phyloP scores from a whole-genome alignment of 2,797 vertebrate genomes.

The Lagocephalus sceleratus region DNA sequence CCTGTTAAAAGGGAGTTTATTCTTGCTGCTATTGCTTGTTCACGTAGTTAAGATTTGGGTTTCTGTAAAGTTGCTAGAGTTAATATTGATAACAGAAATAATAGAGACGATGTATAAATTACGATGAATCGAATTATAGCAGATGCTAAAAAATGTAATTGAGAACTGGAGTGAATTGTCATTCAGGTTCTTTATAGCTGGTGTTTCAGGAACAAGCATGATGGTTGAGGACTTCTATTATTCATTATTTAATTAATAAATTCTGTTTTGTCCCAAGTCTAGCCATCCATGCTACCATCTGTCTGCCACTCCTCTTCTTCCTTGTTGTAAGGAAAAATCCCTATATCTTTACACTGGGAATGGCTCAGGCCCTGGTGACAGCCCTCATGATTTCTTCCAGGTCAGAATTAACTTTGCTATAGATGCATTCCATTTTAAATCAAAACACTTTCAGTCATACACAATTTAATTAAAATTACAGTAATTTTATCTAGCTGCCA shows the following conservation, averaged over 20 bases:
- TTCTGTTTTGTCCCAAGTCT: slow-evolving; percentile 72
- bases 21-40: no score
- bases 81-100: no score
- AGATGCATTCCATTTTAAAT: neutral
- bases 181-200: no score
- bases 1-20: no score
- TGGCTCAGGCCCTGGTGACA: slow-evolving; percentile 95
- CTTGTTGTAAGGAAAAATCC: slow-evolving; percentile 93
- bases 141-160: no score
- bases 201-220: no score
- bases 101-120: no score
- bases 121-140: no score
- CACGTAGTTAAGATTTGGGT: no score
- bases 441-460: neutral
- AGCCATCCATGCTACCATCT: slow-evolving; percentile 85
- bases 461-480: neutral
- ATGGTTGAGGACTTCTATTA: no score
- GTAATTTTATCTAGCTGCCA: neutral
- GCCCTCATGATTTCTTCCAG: slow-evolving; percentile 99
- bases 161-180: no score
- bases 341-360: slow-evolving; percentile 87
- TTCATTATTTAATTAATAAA: neutral
- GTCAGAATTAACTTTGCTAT: slow-evolving; percentile 64
- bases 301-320: slow-evolving; percentile 91
- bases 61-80: no score